phyloP scores from a whole-genome alignment of 2,888 invertebrate genomes.

The Hyalella azteca region DNA sequence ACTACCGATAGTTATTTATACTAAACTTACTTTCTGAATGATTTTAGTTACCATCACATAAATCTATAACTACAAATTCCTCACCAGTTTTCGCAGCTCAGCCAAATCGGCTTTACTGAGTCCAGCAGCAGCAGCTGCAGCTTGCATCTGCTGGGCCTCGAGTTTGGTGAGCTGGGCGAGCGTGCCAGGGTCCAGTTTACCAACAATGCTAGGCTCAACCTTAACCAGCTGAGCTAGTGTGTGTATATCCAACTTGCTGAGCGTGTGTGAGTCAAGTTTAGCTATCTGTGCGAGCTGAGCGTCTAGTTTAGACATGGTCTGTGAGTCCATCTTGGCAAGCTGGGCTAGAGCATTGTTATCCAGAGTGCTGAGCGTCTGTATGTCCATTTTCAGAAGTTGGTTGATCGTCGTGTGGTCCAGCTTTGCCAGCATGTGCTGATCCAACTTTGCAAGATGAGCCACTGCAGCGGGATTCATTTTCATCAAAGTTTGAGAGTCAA shows the following conservation, averaged over 20 bases:
- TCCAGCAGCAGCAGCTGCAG: slow-evolving; percentile 56
- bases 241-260: slow-evolving; percentile 54
- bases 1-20: no score
- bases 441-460: slow-evolving; percentile 53
- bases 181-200: slow-evolving; percentile 51
- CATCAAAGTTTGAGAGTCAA: slow-evolving; percentile 52
- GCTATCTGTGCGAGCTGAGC: slow-evolving; percentile 55
- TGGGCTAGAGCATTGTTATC: slow-evolving; percentile 39
- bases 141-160: slow-evolving; percentile 58
- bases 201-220: slow-evolving; percentile 53
- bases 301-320: slow-evolving; percentile 52
- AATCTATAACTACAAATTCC: no score
- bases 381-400: slow-evolving; percentile 41
- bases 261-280: slow-evolving; percentile 53
- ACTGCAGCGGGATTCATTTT: slow-evolving; percentile 56
- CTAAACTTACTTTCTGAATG: no score
- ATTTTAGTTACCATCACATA: no score
- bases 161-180: slow-evolving; percentile 55
- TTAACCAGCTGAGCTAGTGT: slow-evolving; percentile 56
- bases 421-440: slow-evolving; percentile 38
- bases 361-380: slow-evolving; percentile 36
- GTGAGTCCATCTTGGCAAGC: slow-evolving; percentile 48
- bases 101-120: slow-evolving; percentile 56
- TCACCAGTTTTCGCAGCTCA: slow-evolving; percentile 51
- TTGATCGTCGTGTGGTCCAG: slow-evolving; percentile 39